Evolutionary conservation across 2,888 invertebrate genomes (phyloP).

Genomic region (Drosophila flavopinicola): DNA sequence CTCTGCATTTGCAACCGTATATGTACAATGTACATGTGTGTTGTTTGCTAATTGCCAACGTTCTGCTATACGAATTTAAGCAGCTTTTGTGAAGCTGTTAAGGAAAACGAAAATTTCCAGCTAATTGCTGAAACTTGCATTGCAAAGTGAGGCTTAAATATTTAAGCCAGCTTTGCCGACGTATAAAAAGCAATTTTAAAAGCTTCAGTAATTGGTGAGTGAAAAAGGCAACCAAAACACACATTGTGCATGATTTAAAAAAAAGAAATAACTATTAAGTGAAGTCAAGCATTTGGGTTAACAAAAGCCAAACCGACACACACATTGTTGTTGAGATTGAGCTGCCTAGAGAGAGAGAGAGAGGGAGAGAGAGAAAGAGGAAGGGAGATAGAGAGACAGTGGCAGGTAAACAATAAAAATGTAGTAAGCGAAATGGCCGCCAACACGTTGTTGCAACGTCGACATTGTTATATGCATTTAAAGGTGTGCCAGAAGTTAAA

Average conservation of each 20-base stretch:
- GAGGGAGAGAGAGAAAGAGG: background rate
- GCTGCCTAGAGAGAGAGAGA: background rate
- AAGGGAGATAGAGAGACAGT: background rate
- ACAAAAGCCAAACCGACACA: conserved; percentile 27
- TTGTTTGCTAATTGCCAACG: no score
- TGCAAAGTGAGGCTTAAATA: conserved; percentile 2
- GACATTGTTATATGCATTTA: conserved; percentile 65
- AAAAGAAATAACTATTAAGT: conserved; percentile 67
- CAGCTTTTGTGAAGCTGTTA: no score
- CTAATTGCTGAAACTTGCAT: conserved; percentile 24
- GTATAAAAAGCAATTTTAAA: background rate
- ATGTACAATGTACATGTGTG: no score
- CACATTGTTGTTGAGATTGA: conserved; percentile 34
- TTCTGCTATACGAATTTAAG: no score
- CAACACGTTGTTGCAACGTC: conserved; percentile 32
- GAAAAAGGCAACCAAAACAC: background rate
- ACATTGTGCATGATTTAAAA: conserved; percentile 39
- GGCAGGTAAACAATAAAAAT: conserved; percentile 60
- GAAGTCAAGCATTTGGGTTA: conserved; percentile 50
- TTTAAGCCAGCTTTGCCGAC: background rate
- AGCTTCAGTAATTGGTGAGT: conserved; percentile 19
- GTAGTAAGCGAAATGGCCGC: conserved; percentile 59
- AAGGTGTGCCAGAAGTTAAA: conserved; percentile 74
- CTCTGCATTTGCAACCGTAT: no score
- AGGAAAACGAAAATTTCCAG: no score